A percentile compares a stretch with the other conserved stretches of the same genome.
phyloP scores from a whole-genome alignment of 1,140 invertebrate species.

The Yoshiicerus persimilis region DNA sequence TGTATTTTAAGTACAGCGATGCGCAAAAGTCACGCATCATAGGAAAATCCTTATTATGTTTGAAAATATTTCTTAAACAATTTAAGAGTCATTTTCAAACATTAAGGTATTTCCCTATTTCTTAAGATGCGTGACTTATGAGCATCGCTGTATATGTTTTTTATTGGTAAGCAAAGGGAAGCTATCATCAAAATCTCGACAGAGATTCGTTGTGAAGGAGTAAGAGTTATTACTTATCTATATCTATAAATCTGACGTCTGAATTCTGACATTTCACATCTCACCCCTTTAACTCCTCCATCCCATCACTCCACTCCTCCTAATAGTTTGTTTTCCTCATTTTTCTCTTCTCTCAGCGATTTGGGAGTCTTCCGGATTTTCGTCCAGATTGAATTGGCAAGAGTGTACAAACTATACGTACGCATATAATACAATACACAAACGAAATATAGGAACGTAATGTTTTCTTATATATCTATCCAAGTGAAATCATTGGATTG shows the following conservation, averaged over 20 bases:
- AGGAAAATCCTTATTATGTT: no score
- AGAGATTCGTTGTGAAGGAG: neutral
- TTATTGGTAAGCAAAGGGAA: neutral
- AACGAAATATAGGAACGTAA: neutral
- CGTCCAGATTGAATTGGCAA: neutral
- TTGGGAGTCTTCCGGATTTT: neutral
- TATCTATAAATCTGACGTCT: conserved; percentile 20
- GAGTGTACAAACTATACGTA: neutral
- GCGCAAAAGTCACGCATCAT: no score
- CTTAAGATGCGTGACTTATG: no score
- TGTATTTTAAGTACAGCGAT: no score
- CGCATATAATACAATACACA: neutral
- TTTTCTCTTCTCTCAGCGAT: neutral
- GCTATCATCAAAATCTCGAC: neutral
- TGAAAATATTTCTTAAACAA: no score
- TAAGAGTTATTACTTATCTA: conserved; percentile 17
- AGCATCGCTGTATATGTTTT: no score
- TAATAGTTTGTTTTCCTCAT: conserved; percentile 20
- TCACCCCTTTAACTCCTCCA: conserved; percentile 6
- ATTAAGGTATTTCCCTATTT: no score
- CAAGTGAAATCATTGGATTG: neutral
- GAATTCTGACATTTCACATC: conserved; percentile 13
- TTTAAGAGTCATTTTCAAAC: no score
- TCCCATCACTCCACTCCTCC: conserved; percentile 16
- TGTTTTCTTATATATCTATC: neutral